phyloP scores from a whole-genome alignment of 2,113 vertebrate genomes.

The Lagopus muta region DNA sequence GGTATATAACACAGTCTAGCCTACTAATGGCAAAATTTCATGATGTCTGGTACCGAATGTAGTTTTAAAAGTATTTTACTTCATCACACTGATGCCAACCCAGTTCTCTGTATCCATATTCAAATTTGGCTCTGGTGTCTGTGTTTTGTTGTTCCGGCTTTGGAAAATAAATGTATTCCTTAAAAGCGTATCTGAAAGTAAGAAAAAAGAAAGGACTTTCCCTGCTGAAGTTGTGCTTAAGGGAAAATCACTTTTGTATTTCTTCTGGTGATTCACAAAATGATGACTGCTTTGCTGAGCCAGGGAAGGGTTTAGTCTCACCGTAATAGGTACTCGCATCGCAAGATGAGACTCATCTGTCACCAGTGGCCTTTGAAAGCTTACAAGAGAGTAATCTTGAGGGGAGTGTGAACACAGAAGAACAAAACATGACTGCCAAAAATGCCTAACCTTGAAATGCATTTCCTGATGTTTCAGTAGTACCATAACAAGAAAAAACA shows the following conservation, averaged over 20 bases:
- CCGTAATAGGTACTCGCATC: fast-evolving
- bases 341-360: slow-evolving; percentile 6
- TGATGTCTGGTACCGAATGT: not conserved
- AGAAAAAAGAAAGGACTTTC: not conserved
- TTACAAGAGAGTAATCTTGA: slow-evolving; percentile 8
- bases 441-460: slow-evolving; percentile 9
- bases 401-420: slow-evolving; percentile 7
- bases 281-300: not conserved
- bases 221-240: not conserved
- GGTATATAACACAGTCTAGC: not conserved
- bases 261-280: not conserved
- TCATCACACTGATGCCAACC: not conserved
- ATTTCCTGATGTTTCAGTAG: not conserved
- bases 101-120: not conserved
- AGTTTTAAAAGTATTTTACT: not conserved
- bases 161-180: not conserved
- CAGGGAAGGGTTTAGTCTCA: not conserved
- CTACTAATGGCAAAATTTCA: not conserved
- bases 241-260: not conserved
- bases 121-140: not conserved
- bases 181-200: not conserved
- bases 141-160: not conserved
- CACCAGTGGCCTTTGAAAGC: slow-evolving; percentile 13
- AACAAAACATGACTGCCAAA: slow-evolving; percentile 44
- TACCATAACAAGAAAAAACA: not conserved